Base-by-base conservation (phyloP, 2,113 vertebrate species). In the Aegithalos caudatus region DNA sequence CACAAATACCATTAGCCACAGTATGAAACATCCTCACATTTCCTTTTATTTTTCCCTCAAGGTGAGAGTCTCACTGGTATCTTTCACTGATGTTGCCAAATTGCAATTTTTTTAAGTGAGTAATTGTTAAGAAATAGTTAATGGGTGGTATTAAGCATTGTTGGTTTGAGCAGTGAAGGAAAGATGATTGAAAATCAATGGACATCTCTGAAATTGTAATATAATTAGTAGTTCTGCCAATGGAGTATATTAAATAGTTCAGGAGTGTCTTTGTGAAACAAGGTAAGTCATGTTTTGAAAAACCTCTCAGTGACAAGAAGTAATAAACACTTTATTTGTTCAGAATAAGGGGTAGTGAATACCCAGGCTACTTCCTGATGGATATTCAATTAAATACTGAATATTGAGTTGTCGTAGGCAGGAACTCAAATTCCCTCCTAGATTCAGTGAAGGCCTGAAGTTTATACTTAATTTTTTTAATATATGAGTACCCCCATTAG, bases 151-250 rank as follows among this genome's bases (percentile, higher is more conserved):
- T n/a, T 88, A 79, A 90, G 44, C 37, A 73, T 86, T 84, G 58
- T 95, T 91, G 81, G 47, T 81, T 79, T 87, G 51, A 92, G 83
- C 70, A 80, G 33, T 37, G 81, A 93, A 94, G 92, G 48, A 51
- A 58, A 71, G 86, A 44, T 84, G 54, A 85, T 67, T 94, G 80
- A 96, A 97, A 96, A 94, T 94, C 90, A 74, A 78, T 92, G 69
- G 80, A 35, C 80, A 64, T 94, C 61, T 89, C 62, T 82, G 86
- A 91, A n/a, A 93, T 64, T 31, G 54, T 81, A 78, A 91, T 90
- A 72, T 80, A 94, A 94, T 94, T 81, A 95, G 90, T 65, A 60
- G 31, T 65, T 86, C 92, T 95, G 92, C 91, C 91, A 45, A 21
- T 74, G 83, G 72, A 91, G 65, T 73, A 6, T 65, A 77, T 91